A percentile compares a stretch with the other conserved stretches of the same genome.
Conservation (phyloP, 2,113 vertebrate species). For the Petrocephalus zakoni region DNA sequence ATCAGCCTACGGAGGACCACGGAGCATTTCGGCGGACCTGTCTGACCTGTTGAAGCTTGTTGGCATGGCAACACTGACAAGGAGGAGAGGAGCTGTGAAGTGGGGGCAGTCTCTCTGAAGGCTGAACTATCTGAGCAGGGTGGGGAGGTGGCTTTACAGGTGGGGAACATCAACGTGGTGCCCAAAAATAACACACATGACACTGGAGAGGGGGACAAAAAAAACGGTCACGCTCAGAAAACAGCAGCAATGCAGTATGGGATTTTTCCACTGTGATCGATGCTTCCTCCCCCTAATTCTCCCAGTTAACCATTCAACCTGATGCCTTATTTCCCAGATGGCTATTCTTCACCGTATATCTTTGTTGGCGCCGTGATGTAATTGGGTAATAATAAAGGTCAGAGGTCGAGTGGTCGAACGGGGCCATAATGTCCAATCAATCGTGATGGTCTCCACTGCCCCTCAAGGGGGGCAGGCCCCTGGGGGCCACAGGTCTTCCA, state of each 20-base stretch:
- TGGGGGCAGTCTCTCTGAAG: slow-evolving; percentile 40
- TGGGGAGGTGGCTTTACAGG: background rate
- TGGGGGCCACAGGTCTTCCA: background rate
- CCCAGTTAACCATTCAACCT: background rate
- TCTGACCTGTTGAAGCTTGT: slow-evolving; percentile 58
- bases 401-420: background rate
- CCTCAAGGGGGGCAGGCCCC: background rate
- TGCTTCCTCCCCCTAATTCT: background rate
- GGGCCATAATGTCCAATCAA: background rate
- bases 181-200: slow-evolving; percentile 1
- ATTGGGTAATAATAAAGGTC: background rate
- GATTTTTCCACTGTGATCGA: background rate
- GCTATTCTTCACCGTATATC: background rate
- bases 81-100: slow-evolving; percentile 41
- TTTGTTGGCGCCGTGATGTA: background rate
- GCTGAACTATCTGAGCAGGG: slow-evolving; percentile 8
- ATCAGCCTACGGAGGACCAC: background rate
- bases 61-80: slow-evolving; percentile 59
- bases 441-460: background rate
- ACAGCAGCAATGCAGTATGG: background rate
- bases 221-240: background rate
- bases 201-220: background rate
- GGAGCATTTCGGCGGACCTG: slow-evolving; percentile 36
- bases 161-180: background rate
- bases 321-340: background rate